Base-by-base conservation (phyloP, 2,797 vertebrate genomes). In the Lycodopsis pacificus region DNA sequence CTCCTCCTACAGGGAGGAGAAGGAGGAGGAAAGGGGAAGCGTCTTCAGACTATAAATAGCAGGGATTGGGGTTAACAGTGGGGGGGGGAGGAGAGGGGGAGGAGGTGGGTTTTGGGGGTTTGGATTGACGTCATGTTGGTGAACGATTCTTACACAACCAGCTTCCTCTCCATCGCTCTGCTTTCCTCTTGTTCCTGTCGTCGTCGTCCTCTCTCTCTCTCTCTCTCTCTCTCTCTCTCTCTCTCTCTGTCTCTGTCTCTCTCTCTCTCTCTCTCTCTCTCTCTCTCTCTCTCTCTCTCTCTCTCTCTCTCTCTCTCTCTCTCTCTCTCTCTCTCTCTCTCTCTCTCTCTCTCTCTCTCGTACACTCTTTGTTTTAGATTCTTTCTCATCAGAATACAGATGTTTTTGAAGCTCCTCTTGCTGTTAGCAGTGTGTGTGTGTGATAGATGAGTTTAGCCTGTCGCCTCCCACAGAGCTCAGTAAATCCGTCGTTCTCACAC, bases 101-200 rank as follows among this genome's bases (percentile, higher is more conserved):
- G 30, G 30, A 5, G 30, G 30, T 4, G 30, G 4, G 30, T 68
- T 82, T 85, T 65, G 64, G 74, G 79, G 54, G 83, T 75, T 81
- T 80, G 67, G 51, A 86, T 90, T 91, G 91, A 91, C 88, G 86
- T 92, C 88, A 92, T 65, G 4, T 72, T 81, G 66, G n/a, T 56
- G 69, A 83, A 82, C 54, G 20, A 77, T 71, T 84, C 76, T 76
- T 59, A 58, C 15, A 57, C 42, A 38, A 69, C 13, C 62, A 25
- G 76, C 69, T 65, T 65, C 61, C 34, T 20, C 40, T 54, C 44
- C 5, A 5, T 30, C 30, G 30, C 13, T 68, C 59, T 54, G n/a
- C 56, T 32, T 34, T 27, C 6, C 3, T 32, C 22, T 30, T 30
- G 30, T 30, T 30, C 30, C 30, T 30, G 30, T 30, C 27, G 3